phyloP scores from a whole-genome alignment of 2,797 vertebrate species.

The Triplophysa bombifrons region DNA sequence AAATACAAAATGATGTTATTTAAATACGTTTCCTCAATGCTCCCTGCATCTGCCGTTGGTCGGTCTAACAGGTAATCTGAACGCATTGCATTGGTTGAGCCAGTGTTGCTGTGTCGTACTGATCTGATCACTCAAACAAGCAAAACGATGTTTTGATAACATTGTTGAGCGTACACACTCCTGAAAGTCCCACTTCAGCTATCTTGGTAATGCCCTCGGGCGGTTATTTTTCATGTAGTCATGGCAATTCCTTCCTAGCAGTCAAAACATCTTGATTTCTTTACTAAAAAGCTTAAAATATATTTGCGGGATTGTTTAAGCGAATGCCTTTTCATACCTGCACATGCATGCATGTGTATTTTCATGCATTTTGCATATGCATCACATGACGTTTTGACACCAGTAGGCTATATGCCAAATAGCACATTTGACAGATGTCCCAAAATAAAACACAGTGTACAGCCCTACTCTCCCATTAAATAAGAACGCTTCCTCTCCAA shows the following conservation, averaged over 20 bases:
- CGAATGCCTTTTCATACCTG: too few relatives aligned
- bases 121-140: neutral
- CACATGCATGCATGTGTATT: neutral
- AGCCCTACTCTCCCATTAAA: neutral
- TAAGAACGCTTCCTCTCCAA: constrained; percentile 15
- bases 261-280: too few relatives aligned
- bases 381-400: neutral
- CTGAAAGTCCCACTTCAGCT: neutral
- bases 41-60: neutral
- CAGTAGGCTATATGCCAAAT: too few relatives aligned
- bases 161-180: neutral
- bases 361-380: neutral
- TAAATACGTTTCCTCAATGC: neutral
- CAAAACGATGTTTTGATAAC: neutral
- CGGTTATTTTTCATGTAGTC: too few relatives aligned
- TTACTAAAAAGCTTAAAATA: too few relatives aligned
- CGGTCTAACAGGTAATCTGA: neutral
- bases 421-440: neutral
- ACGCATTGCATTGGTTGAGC: neutral
- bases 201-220: neutral
- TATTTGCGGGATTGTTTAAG: too few relatives aligned
- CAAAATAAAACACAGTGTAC: neutral
- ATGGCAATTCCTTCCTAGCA: neutral
- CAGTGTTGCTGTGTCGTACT: neutral
- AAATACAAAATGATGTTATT: neutral